Percentiles rank a stretch among this genome's conserved stretches.
Evolutionary conservation across 2,113 vertebrate genomes (phyloP).

Genomic region (Taxidea taxus): DNA sequence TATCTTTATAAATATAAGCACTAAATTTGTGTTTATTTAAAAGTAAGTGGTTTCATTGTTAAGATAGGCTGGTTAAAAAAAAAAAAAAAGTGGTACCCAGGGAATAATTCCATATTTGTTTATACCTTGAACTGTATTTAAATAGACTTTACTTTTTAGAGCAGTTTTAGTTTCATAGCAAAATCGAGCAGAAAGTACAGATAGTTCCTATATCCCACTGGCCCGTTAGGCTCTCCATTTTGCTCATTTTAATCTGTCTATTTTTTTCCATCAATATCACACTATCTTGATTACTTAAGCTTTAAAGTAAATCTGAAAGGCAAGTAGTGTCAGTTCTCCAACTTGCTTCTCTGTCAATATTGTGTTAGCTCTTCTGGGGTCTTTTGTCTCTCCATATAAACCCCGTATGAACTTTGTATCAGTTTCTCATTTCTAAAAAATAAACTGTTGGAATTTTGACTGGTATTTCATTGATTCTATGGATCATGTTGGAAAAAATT

Average conservation of each 20-base stretch:
- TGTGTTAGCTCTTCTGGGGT: neutral
- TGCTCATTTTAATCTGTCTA: neutral
- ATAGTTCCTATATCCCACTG: neutral
- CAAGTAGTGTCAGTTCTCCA: neutral
- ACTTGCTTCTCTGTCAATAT: neutral
- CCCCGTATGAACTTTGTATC: neutral
- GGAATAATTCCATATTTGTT: neutral
- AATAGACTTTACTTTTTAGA: neutral
- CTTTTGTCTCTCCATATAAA: neutral
- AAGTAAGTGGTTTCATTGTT: neutral
- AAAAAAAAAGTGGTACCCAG: neutral
- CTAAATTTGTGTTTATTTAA: neutral
- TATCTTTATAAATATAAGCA: neutral
- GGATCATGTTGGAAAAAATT: neutral
- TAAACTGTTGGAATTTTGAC: neutral
- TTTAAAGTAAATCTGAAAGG: neutral
- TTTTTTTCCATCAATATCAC: neutral
- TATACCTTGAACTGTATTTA: neutral
- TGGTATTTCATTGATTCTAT: neutral
- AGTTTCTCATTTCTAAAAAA: neutral
- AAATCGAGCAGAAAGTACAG: neutral
- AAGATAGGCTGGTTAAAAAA: neutral
- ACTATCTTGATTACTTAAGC: neutral
- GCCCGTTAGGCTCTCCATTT: neutral
- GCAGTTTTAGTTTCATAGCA: neutral